Base-by-base conservation (phyloP, 2,113 vertebrate species). In the Pogona vitticeps region DNA sequence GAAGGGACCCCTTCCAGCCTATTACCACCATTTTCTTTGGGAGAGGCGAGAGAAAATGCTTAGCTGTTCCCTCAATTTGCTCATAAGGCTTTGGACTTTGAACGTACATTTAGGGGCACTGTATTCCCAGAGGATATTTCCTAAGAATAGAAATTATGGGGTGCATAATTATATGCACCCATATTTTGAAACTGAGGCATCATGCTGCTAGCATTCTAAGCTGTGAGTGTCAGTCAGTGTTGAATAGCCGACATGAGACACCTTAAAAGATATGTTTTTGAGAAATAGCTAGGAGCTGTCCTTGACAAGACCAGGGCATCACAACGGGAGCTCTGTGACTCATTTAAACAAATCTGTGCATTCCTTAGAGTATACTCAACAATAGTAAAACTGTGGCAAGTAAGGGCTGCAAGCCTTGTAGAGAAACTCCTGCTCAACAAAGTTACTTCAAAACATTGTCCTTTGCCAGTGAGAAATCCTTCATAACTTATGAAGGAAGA, bases 401-500 rank as follows among this genome's bases (percentile, higher is more conserved):
- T 82, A 2, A 46, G 21, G 75, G 38, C 78, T 56, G n/a, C 10
- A 42, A 28, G 46, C 31, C 6, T 33, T 83, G 61, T 26, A 13
- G 42, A 52, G 3, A 31, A 31, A 68, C 65, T 31, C 65, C 40
- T 67, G 52, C 65, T 77, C 33, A 80, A 75, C 82, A 65, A 14
- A 15, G 31, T 80, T 90, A 82, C 21, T 23, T 80, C 31, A 38
- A 85, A 67, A 68, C 61, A 20, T 84, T 58, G 3, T 23, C 40
- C 71, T 88, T 83, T 73, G 6, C 56, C 80, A 79, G 1, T 85
- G 38, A 89, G 88, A 84, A 79, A 76, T 56, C n/a, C 21, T 36
- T 77, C 77, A 20, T 86, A 15, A 75, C 1, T 88, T 52, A 81
- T 92, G 61, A 88, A 87, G 78, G 26, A 72, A 33, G 42, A 88